Evolutionary conservation across 2,888 invertebrate species (phyloP), one percentile per base, ranked within the genome.

Genomic region (Chrysina gloriosa): DNA sequence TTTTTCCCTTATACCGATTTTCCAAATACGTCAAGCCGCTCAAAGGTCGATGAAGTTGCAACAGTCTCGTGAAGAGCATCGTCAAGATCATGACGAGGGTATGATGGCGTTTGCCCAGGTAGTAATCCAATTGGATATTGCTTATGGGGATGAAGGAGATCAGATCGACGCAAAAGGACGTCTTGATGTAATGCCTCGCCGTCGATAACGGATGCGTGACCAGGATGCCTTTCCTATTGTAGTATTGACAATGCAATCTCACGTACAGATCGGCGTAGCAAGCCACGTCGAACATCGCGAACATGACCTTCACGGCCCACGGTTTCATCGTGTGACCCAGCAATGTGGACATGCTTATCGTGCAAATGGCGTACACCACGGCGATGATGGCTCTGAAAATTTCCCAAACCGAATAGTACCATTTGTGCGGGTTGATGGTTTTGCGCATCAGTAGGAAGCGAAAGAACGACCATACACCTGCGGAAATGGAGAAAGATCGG

Each of bases 161-260:
- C 2, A 50, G 16, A 36, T 71, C 71, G n/a, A 65, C 31, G 0
- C 45, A 9, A 23, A 76, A 72, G 6, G 72, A 70, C 14, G 69
- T 69, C 3, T 69, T 47, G 11, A 77, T 4, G 52, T 77, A 77
- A 65, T 74, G 64, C n/a, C 52, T 69, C 0, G 74, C 71, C 2
- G 77, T 77, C 1, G 67, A 69, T 34, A 69, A 50, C 2, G 74
- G 74, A 69, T 74, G 71, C 0, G 70, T 71, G 7, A 77, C 70
- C 31, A 76, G 66, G 25, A 77, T 70, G 2, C 74, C 74, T 66
- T 71, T 70, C 19, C 68, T 63, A 25, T 76, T 73, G 58, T 76
- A 76, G 58, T 74, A 77, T 23, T 75, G 74, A 21, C 73, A 69
- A 29, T 76, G 76, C 27, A 76, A 54, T 23, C 75, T 68, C 34